These are phyloP conservation scores for Zoanthus gigantus DNA, from an alignment of 92 coral and sea anemone genomes.

Conservation along the genomic window DNA sequence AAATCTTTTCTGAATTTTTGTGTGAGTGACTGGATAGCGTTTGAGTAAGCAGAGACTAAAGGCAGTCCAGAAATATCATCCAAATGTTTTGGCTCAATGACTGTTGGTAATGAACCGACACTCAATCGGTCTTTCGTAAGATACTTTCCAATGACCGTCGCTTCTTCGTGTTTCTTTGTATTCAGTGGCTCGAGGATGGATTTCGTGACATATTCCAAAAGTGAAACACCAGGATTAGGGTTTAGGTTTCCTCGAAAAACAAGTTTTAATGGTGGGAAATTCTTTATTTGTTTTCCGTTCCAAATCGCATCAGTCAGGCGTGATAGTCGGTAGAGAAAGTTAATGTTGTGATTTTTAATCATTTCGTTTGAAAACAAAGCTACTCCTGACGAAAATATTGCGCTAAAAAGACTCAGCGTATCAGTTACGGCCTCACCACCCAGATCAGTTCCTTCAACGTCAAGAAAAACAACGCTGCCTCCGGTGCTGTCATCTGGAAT, in stretches of 20 bases:
- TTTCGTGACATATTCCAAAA: slow-evolving; percentile 46
- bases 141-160: slow-evolving; percentile 51
- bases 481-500: slow-evolving; percentile 46
- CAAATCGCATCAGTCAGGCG: slow-evolving; percentile 59
- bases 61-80: slow-evolving; percentile 17
- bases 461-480: slow-evolving; percentile 51
- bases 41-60: slow-evolving; percentile 25
- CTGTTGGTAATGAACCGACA: slow-evolving; percentile 57
- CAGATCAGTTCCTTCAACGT: slow-evolving; percentile 73
- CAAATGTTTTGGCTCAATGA: slow-evolving; percentile 46
- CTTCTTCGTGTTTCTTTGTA: slow-evolving; percentile 17
- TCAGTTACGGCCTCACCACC: slow-evolving; percentile 55
- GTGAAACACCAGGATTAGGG: slow-evolving; percentile 18
- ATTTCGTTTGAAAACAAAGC: slow-evolving; percentile 47
- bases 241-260: slow-evolving; percentile 56
- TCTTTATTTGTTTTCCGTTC: slow-evolving; percentile 32
- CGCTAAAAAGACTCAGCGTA: slow-evolving; percentile 67
- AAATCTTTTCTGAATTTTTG: background rate
- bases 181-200: slow-evolving; percentile 14
- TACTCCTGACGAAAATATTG: slow-evolving; percentile 68
- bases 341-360: slow-evolving; percentile 49
- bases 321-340: slow-evolving; percentile 59
- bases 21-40: background rate
- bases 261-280: slow-evolving; percentile 58
- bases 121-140: slow-evolving; percentile 50